Evolutionary conservation across 2,888 invertebrate genomes (phyloP), one percentile per base, ranked within the genome.

Genomic region (Polydrusus pterygomalis): DNA sequence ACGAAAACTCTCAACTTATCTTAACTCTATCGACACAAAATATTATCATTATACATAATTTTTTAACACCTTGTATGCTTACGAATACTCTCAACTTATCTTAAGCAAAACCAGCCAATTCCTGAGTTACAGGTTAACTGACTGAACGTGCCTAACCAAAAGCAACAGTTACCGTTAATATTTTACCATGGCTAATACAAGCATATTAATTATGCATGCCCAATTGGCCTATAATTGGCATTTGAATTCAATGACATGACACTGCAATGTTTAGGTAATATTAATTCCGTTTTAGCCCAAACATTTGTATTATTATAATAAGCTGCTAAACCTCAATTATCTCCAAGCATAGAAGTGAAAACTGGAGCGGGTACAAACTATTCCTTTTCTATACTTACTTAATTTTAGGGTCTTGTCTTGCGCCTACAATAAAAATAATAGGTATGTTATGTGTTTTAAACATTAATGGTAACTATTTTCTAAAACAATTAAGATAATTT

Each of bases 141-240:
- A 34, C 60, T 13, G 49, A 56, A 72, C 73, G 75, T 76, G 78
- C 75, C 80, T 79, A 78, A 79, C 79, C 74, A 79, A 79, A 81
- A 84, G 86, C 87, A 87, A 87, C 87, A 87, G 87, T 87, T 84
- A 82, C 79, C 84, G 84, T 87, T 87, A 87, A 87, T 87, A 87
- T 87, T 87, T 86, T 86, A 87, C 84, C 84, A 83, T 82, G 80
- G 85, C 85, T 87, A 86, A 87, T 86, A 86, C 86, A 80, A 80
- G 79, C 83, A 84, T 86, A 87, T 87, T 87, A 87, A 87, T 87
- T 87, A 87, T 87, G 86, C 84, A 87, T 86, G 87, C 84, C 85
- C 87, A 87, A 87, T 87, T 87, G 87, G 84, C 84, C 86, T 86
- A 87, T 87, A 87, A 87, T 87, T 87, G 87, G 86, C 85, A 86